Evolutionary conservation across 2,888 invertebrate genomes (phyloP).

Genomic region (Catocala nupta): DNA sequence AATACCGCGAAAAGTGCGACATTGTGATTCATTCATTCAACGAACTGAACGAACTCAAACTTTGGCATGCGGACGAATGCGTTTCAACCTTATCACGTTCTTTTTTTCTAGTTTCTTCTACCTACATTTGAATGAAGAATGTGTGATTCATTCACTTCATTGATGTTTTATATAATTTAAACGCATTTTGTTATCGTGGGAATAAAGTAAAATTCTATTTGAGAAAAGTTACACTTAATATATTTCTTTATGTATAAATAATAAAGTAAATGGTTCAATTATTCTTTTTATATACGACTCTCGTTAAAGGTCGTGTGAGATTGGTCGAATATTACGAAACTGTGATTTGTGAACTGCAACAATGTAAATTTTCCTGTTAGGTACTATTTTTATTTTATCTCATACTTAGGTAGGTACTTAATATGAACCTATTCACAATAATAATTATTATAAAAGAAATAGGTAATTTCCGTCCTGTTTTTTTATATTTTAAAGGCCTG

Average conservation of each 20-base stretch:
- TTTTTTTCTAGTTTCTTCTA: constrained; percentile 22
- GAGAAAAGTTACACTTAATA: not conserved
- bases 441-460: too few species aligned
- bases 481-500: too few species aligned
- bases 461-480: too few species aligned
- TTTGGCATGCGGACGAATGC: constrained; percentile 41
- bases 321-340: too few species aligned
- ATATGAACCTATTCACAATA: too few species aligned
- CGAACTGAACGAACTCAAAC: constrained; percentile 36
- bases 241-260: not conserved
- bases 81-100: constrained; percentile 32
- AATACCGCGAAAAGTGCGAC: constrained; percentile 60
- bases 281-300: too few species aligned
- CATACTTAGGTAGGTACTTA: too few species aligned
- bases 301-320: too few species aligned
- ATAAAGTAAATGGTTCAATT: too few species aligned
- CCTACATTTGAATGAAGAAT: constrained; percentile 23
- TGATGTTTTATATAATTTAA: constrained; percentile 7
- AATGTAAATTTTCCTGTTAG: too few species aligned
- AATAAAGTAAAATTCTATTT: constrained; percentile 1
- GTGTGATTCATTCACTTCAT: constrained; percentile 45
- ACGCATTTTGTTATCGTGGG: constrained; percentile 12
- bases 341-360: too few species aligned
- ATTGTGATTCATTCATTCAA: constrained; percentile 61
- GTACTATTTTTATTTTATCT: too few species aligned